These are phyloP conservation scores for Drosophila hamatofila DNA, from an alignment of 2,888 invertebrate species.

Conservation along the genomic window DNA sequence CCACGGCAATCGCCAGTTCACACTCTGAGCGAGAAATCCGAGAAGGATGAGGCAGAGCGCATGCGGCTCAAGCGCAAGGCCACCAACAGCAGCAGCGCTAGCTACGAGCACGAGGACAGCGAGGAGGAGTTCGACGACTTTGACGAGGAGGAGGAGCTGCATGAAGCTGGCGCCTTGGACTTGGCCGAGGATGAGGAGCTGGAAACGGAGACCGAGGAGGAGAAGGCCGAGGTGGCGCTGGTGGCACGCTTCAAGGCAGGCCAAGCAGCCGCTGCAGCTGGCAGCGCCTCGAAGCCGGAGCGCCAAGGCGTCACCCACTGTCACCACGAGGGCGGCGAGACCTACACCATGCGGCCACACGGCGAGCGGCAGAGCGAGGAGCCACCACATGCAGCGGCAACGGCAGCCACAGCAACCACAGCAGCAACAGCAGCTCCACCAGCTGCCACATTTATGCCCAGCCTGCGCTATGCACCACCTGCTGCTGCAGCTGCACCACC, in stretches of 20 bases:
- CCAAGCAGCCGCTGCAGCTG: constrained; percentile 40
- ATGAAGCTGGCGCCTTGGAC: constrained; percentile 60
- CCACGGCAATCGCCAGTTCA: constrained; percentile 88
- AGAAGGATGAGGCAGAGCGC: constrained; percentile 64
- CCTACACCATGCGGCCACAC: constrained; percentile 91
- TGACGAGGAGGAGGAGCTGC: constrained; percentile 81
- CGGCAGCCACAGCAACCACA: neutral
- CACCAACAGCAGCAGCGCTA: constrained; percentile 34
- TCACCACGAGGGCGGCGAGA: constrained; percentile 88
- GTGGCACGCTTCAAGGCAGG: constrained; percentile 62
- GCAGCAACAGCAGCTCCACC: neutral
- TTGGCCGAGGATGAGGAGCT: constrained; percentile 70
- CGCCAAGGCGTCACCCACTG: constrained; percentile 88
- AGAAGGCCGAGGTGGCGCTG: constrained; percentile 63
- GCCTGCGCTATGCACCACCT: constrained; percentile 56
- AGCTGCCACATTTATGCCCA: constrained; percentile 34
- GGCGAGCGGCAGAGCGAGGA: constrained; percentile 84
- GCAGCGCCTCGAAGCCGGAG: constrained; percentile 34
- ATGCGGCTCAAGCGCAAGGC: constrained; percentile 81
- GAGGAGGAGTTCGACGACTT: constrained; percentile 74
- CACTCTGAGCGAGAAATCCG: constrained; percentile 59
- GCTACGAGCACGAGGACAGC: constrained; percentile 76
- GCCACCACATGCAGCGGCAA: neutral
- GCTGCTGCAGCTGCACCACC: constrained; percentile 33
- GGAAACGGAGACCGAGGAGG: constrained; percentile 62